Conservation (phyloP, 1,140 invertebrate species). For the Sitobion miscanthi region DNA sequence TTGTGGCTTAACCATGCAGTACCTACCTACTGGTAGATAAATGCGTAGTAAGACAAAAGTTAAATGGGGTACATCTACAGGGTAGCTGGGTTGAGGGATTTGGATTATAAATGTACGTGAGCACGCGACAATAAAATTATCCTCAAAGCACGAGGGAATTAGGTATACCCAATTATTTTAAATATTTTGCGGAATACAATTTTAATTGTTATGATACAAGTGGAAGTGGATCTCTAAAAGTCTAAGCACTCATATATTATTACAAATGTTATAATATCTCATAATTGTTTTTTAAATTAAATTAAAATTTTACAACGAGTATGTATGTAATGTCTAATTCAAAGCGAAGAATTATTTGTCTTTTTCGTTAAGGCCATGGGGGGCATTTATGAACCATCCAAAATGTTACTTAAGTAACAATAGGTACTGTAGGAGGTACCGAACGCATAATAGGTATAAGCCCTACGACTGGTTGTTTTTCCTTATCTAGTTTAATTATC, state of each 20-base stretch:
- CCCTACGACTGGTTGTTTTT: neutral
- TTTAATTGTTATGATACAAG: neutral
- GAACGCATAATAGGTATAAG: neutral
- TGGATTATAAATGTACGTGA: neutral
- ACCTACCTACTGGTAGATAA: neutral
- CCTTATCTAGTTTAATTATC: neutral
- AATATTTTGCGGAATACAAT: neutral
- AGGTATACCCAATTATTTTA: neutral
- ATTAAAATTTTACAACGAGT: neutral
- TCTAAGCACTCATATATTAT: too few relatives aligned
- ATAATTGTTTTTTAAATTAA: neutral
- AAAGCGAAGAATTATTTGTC: neutral
- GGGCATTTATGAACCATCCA: neutral
- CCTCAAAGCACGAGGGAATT: fast-evolving
- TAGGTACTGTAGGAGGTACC: neutral
- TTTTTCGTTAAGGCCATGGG: neutral
- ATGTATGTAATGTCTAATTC: neutral
- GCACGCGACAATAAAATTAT: neutral
- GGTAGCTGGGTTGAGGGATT: neutral
- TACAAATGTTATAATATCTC: too few relatives aligned
- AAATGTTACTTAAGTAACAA: too few relatives aligned
- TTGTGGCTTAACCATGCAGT: too few relatives aligned
- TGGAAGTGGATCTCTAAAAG: neutral
- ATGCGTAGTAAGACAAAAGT: neutral
- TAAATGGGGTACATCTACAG: neutral